Evolutionary conservation across 1,140 invertebrate genomes (phyloP).

Genomic region (Araneus ventricosus): DNA sequence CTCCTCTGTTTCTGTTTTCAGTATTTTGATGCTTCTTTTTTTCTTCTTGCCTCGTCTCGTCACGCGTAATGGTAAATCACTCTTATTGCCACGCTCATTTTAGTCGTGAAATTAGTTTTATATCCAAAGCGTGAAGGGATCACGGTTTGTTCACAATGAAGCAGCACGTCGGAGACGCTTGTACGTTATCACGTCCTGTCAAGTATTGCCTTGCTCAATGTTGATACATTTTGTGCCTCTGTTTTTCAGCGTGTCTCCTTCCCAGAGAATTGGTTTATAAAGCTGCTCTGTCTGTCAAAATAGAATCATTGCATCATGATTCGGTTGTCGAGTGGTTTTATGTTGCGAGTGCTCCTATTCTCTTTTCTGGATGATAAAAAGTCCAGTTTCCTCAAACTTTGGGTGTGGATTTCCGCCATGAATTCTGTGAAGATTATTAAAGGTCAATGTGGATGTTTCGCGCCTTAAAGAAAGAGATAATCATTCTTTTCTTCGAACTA

Average conservation of each 20-base stretch:
- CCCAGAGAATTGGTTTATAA: too few relatives aligned
- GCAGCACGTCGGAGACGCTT: neutral
- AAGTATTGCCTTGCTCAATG: neutral
- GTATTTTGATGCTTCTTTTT: neutral
- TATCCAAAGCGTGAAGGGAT: neutral
- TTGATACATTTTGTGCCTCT: neutral
- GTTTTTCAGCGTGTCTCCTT: too few relatives aligned
- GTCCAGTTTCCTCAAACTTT: neutral
- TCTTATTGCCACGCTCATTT: neutral
- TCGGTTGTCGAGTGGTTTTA: too few relatives aligned
- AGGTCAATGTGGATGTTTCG: neutral
- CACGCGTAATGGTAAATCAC: neutral
- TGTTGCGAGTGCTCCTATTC: neutral
- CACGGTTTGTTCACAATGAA: neutral
- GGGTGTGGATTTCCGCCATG: neutral
- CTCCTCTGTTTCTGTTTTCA: neutral
- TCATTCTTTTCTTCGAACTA: too few relatives aligned
- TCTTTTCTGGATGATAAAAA: neutral
- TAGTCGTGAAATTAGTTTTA: neutral
- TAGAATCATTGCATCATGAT: too few relatives aligned
- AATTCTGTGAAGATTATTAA: neutral
- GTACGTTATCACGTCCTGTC: neutral
- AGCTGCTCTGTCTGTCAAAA: too few relatives aligned
- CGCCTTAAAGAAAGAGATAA: too few relatives aligned
- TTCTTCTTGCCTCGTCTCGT: neutral